Percentiles rank a stretch among this genome's conserved stretches.
Conservation (phyloP, 2,113 vertebrate genomes). For the Arvicanthis niloticus region DNA sequence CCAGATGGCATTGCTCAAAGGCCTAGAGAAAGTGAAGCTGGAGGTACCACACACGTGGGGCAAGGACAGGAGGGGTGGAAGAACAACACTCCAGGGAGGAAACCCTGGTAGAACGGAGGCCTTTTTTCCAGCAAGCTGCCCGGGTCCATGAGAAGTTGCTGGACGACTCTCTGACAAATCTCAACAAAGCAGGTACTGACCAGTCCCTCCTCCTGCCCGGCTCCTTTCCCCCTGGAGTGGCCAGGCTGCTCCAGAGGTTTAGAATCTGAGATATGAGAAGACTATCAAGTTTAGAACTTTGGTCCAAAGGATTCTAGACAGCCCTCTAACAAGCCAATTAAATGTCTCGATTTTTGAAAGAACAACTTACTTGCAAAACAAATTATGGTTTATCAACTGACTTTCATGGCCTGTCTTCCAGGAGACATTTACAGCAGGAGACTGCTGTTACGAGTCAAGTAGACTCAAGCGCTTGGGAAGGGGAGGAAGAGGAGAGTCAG, state of each 20-base stretch:
- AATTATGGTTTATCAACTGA: neutral
- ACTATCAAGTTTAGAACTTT: neutral
- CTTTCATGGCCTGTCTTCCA: neutral
- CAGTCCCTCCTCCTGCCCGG: no score
- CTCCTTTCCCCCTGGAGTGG: neutral
- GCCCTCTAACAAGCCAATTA: neutral
- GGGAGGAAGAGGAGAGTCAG: neutral
- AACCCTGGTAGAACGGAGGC: neutral
- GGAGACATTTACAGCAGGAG: neutral
- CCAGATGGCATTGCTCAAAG: slow-evolving; percentile 78
- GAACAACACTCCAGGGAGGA: neutral
- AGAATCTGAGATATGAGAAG: neutral
- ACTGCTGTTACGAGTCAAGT: neutral
- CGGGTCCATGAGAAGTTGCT: slow-evolving; percentile 39
- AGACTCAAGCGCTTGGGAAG: neutral
- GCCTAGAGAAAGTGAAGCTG: slow-evolving; percentile 63
- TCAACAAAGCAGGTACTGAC: slow-evolving; percentile 52
- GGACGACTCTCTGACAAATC: neutral
- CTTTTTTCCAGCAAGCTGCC: slow-evolving; percentile 32
- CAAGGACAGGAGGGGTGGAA: accelerated
- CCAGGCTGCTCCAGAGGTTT: neutral
- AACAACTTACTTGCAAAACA: neutral
- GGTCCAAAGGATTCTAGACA: neutral
- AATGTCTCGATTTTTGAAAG: neutral
- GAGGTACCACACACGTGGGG: slow-evolving; percentile 49